Conservation (phyloP, 2,113 vertebrate genomes). For the Crotalus horridus region DNA sequence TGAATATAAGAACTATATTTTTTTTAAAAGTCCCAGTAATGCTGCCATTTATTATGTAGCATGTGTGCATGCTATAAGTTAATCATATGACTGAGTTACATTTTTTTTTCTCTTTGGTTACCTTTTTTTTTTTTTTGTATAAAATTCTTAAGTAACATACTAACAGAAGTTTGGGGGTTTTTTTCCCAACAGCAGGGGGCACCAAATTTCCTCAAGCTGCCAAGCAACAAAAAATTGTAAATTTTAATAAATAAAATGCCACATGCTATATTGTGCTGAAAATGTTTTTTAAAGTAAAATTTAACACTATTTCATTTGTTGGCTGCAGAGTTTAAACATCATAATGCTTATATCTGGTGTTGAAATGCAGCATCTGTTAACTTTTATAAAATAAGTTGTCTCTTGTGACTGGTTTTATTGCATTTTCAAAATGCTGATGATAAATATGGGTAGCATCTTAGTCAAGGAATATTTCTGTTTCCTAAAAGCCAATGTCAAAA, state of each 20-base stretch:
- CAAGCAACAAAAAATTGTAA: conserved; percentile 3
- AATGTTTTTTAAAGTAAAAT: conserved; percentile 19
- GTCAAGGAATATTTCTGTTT: not conserved
- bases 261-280: not conserved
- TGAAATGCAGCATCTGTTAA: conserved; percentile 2
- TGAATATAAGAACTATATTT: not conserved
- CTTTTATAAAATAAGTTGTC: conserved; percentile 1
- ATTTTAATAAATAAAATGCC: not conserved
- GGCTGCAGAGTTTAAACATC: conserved; percentile 6
- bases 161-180: not conserved
- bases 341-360: conserved; percentile 8
- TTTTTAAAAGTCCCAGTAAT: not conserved
- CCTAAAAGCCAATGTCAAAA: not conserved
- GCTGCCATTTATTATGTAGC: not conserved
- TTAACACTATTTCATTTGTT: conserved; percentile 12
- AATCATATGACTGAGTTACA: rapidly evolving
- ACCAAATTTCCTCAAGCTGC: conserved; percentile 46
- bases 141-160: not conserved
- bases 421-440: not conserved
- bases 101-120: not conserved
- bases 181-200: conserved; percentile 61
- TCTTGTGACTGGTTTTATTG: not conserved
- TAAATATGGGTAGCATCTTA: conserved; percentile 7
- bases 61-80: not conserved
- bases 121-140: no score